phyloP scores from a whole-genome alignment of 2,888 invertebrate genomes.

The Papilio demoleus region DNA sequence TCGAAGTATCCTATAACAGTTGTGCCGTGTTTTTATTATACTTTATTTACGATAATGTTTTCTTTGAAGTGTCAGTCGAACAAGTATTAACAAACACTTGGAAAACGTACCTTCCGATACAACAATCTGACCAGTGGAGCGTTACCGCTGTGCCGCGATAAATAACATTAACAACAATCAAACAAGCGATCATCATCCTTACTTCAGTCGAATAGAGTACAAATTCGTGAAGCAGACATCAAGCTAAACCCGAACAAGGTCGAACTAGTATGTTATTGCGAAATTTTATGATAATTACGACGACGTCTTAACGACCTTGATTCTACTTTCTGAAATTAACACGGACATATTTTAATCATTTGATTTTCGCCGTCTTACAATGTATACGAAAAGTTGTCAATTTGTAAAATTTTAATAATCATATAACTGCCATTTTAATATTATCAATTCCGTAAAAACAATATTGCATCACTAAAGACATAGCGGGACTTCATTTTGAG shows the following conservation, averaged over 20 bases:
- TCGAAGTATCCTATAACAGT: neutral
- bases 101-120: conserved; percentile 28
- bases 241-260: conserved; percentile 48
- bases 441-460: too few relatives aligned
- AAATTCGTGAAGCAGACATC: conserved; percentile 41
- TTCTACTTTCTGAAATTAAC: conserved; percentile 49
- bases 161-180: conserved; percentile 19
- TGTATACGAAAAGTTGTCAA: neutral
- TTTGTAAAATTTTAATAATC: neutral
- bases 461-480: too few relatives aligned
- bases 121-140: conserved; percentile 39
- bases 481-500: too few relatives aligned
- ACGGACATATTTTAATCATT: conserved; percentile 41
- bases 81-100: conserved; percentile 21
- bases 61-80: conserved; percentile 25
- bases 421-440: too few relatives aligned
- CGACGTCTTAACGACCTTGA: conserved; percentile 52
- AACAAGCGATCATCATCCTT: conserved; percentile 37
- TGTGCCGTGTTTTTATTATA: conserved; percentile 4
- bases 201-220: conserved; percentile 23
- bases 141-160: conserved; percentile 38
- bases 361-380: neutral
- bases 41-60: conserved; percentile 24
- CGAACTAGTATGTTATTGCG: conserved; percentile 56
- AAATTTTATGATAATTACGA: conserved; percentile 63